Base-by-base conservation (phyloP, 2,888 invertebrate species). In the Octodonta nipae region DNA sequence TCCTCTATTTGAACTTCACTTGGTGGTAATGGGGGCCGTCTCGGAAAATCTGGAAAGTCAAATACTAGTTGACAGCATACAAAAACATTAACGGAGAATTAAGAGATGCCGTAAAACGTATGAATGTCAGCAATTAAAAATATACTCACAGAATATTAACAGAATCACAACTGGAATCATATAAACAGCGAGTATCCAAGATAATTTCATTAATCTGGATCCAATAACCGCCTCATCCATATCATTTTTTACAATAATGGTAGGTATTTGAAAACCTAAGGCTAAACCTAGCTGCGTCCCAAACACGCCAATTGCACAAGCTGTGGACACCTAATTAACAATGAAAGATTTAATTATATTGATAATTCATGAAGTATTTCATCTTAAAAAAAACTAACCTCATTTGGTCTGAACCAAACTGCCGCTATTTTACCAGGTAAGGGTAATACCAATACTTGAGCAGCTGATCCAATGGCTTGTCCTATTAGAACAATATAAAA, bases 371-470 rank as follows among this genome's bases (percentile, higher is more conserved):
- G n/a, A n/a, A n/a, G n/a, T n/a, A n/a, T n/a, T n/a, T 17, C 17
- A 17, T 17, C 6, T 6, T 6, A 17, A 6, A 6, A 6, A 17
- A 6, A 17, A 22, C 88, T 88, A 13, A 93, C 91, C 65, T 93
- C 86, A 51, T 85, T 78, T 0, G 87, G 80, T 2, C 92, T 91
- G 58, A 96, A 96, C 96, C 95, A 96, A 26, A 91, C 86, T 0
- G 95, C 92, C 0, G 95, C 93, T 42, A 96, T 65, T 33, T 80
- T 67, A 0, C 95, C 83, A 0, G 95, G 95, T 32, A 95, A 73
- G 45, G 87, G 87, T 26, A 95, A 66, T 35, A 93, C 78, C 64
- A 89, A 93, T 12, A 89, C 80, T 64, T 92, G 91, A 14, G 91
- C 82, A 11, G 78, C 52, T 1, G 82, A 82, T 39, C 80, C 78